Evolutionary conservation across 2,113 vertebrate species (phyloP), one percentile per base, ranked within the genome.

Genomic region (Litocranius walleri): DNA sequence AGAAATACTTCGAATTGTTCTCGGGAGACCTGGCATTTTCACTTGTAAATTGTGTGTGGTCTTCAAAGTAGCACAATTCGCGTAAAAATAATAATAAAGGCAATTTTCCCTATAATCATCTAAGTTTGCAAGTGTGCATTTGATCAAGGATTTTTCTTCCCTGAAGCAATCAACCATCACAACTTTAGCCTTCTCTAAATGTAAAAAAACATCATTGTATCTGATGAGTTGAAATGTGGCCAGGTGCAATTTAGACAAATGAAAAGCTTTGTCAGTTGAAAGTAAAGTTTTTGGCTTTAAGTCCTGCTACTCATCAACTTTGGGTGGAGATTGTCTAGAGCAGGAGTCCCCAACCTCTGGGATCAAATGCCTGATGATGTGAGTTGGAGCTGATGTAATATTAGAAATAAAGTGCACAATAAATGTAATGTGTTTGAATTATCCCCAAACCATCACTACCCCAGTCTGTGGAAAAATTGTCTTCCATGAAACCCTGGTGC

Each of bases 11-110:
- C 91, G 19, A 97, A 71, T 97, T 97, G 93, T 98, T 98, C 78
- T 83, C 97, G 52, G 96, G 95, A 97, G 33, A 81, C 97, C 95
- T 98, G 96, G 40, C 74, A 87, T 98, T 98, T 98, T 98, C 93
- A 64, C 33, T 92, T 98, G 98, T 98, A 80, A 96, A 54, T 97
- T 83, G 64, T 74, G 13, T 48, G 97, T 90, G 5, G 54, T 88
- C 80, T 96, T 82, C 50, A 50, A 83, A 86, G 6, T 96, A 2
- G 0, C 7, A 94, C 84, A 52, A 59, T 97, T 64, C 85, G 95
- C 52, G 54, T 91, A 91, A 98, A 98, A 91, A 87, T 52, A 96
- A 30, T 94, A 97, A 83, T 82, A 36, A 84, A 97, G 27, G 54
- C 40, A 83, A 82, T 94, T 90, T 96, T 59, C 80, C 11, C 77